phyloP scores from a whole-genome alignment of 2,888 invertebrate species.

The Trissolcus japonicus region DNA sequence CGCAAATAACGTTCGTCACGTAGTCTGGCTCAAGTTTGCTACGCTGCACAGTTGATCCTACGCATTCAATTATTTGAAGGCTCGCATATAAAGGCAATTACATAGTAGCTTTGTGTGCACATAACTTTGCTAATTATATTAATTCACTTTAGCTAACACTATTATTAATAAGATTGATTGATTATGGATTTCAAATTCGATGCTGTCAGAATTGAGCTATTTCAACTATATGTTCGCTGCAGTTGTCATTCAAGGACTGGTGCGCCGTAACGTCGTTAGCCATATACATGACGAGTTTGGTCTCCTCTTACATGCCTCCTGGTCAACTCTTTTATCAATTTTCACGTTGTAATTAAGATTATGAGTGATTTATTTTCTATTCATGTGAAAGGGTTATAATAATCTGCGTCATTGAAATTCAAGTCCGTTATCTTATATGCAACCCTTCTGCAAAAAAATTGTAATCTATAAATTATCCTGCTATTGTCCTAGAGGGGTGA shows the following conservation, averaged over 20 bases:
- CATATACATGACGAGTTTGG: neutral
- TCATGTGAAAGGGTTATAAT: conserved; percentile 12
- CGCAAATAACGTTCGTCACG: conserved; percentile 72
- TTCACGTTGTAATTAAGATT: conserved; percentile 18
- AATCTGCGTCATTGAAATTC: conserved; percentile 27
- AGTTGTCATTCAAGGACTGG: no score
- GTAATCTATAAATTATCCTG: conserved; percentile 18
- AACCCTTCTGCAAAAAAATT: conserved; percentile 25
- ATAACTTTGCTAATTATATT: conserved; percentile 48
- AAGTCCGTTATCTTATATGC: conserved; percentile 24
- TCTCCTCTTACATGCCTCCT: no score
- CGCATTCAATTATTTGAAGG: conserved; percentile 52
- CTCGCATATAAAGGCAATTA: conserved; percentile 52
- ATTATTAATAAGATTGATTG: conserved; percentile 41
- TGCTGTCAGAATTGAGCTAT: conserved; percentile 5
- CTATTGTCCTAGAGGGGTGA: conserved; percentile 17
- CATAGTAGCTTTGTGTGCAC: conserved; percentile 40
- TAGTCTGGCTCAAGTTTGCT: conserved; percentile 66
- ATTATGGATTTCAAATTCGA: conserved; percentile 24
- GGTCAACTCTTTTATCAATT: neutral
- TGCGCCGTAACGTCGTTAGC: no score
- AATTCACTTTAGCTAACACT: conserved; percentile 36
- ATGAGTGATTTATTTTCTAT: conserved; percentile 10
- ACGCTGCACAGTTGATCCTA: conserved; percentile 43
- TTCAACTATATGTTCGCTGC: no score